A percentile compares a stretch with the other conserved stretches of the same genome.
Evolutionary conservation across 2,113 vertebrate species (phyloP).

Genomic region (Plotosus lineatus): DNA sequence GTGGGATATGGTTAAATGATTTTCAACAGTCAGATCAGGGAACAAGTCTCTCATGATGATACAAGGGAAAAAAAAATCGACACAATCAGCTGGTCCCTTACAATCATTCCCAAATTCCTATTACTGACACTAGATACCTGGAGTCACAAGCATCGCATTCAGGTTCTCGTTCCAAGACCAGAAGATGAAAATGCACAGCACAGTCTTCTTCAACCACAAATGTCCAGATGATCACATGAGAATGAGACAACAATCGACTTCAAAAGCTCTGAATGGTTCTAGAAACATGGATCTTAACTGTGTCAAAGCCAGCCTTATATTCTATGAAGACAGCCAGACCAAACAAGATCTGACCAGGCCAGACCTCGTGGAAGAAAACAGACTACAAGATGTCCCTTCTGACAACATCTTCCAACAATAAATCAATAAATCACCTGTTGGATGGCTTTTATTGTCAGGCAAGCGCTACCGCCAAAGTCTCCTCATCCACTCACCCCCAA

Average conservation of each 20-base stretch:
- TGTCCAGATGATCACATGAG: not conserved
- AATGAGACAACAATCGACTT: no score
- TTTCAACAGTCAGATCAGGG: no score
- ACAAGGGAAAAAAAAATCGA: no score
- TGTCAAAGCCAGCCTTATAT: not conserved
- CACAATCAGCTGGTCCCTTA: not conserved
- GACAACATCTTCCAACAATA: not conserved
- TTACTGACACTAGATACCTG: not conserved
- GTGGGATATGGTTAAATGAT: no score
- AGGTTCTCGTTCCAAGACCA: not conserved
- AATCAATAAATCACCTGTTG: constrained; percentile 3
- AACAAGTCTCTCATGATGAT: not conserved
- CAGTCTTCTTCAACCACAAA: not conserved
- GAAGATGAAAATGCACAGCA: not conserved
- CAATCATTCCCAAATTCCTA: not conserved
- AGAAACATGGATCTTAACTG: not conserved
- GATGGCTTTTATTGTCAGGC: constrained; percentile 1
- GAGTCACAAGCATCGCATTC: not conserved
- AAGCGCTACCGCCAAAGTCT: not conserved
- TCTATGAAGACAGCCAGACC: not conserved
- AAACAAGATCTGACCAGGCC: no score
- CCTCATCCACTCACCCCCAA: not conserved
- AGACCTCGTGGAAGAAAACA: not conserved
- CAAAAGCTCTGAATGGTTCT: not conserved
- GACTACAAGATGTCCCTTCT: not conserved